Conservation (phyloP, 2,113 vertebrate genomes). For the Megaceryle torquata region DNA sequence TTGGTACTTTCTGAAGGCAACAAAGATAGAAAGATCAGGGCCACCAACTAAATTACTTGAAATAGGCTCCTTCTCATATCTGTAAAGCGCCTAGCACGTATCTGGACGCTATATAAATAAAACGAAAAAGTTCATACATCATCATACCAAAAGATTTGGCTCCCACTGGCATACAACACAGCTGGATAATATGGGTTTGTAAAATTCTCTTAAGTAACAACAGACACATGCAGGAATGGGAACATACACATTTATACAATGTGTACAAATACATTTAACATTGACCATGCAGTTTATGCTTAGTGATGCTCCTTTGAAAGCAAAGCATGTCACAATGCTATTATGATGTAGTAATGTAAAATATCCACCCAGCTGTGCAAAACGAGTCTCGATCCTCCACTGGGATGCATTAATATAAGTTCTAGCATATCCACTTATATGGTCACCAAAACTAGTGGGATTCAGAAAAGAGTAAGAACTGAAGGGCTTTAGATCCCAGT, state of each 20-base stretch:
- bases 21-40: not conserved
- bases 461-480: not conserved
- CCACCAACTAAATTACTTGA: not conserved
- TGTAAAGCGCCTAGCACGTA: slow-evolving; percentile 60
- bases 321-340: slow-evolving; percentile 10
- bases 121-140: slow-evolving; percentile 7
- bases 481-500: not conserved
- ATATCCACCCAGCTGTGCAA: not conserved
- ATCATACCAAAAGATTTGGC: slow-evolving; percentile 7
- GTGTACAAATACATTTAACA: slow-evolving; percentile 66
- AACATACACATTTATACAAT: slow-evolving; percentile 67
- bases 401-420: not conserved
- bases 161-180: slow-evolving; percentile 24
- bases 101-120: slow-evolving; percentile 67
- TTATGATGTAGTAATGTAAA: not conserved
- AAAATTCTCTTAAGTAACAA: slow-evolving; percentile 20
- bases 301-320: slow-evolving; percentile 35
- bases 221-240: slow-evolving; percentile 62
- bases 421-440: not conserved
- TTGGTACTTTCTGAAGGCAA: not conserved
- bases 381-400: not conserved
- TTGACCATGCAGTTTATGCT: slow-evolving; percentile 51
- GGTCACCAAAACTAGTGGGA: not conserved
- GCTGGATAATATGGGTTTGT: not conserved
- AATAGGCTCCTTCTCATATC: slow-evolving; percentile 44